A percentile compares a stretch with the other conserved stretches of the same genome.
Conservation (phyloP, 2,888 invertebrate species). For the Halocaridina rubra region DNA sequence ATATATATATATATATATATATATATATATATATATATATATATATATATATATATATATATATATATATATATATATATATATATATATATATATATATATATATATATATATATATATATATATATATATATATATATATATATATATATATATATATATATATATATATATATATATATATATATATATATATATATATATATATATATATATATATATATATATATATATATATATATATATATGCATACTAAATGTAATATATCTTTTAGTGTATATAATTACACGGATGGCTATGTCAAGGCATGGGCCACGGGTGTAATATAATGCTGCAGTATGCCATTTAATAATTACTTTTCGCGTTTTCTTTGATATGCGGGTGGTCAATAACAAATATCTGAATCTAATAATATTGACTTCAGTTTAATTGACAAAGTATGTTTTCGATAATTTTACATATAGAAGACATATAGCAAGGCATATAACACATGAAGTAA, state of each 20-base stretch:
- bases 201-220: slow-evolving; percentile 10
- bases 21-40: neutral
- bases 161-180: neutral
- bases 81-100: neutral
- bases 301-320: neutral
- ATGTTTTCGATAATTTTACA: too few relatives aligned
- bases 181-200: slow-evolving; percentile 11
- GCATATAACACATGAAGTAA: too few relatives aligned
- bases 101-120: neutral
- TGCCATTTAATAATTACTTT: neutral
- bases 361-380: slow-evolving; percentile 35
- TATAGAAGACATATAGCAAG: too few relatives aligned
- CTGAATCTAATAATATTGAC: neutral
- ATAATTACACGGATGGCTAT: neutral
- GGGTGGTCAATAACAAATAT: slow-evolving; percentile 46
- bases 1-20: neutral
- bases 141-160: neutral
- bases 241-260: neutral
- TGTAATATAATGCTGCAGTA: neutral
- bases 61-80: neutral
- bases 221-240: slow-evolving; percentile 3
- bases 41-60: neutral
- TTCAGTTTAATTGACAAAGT: neutral
- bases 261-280: neutral
- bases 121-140: neutral